These are phyloP conservation scores for Malacoraja senta DNA, from an alignment of 2,797 vertebrate species.

Conservation along the genomic window DNA sequence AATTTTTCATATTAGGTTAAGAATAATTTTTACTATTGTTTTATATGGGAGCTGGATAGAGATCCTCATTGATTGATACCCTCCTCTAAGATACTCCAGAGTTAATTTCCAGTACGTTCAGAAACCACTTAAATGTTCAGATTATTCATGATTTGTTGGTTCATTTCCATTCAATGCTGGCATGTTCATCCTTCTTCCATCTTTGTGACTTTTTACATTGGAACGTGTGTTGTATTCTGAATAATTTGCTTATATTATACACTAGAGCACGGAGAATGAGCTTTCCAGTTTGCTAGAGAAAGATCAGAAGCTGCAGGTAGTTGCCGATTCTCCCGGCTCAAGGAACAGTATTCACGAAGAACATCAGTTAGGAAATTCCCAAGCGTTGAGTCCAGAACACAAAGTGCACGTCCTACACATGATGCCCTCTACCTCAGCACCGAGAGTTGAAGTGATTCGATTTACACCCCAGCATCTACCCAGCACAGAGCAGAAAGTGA, in stretches of 20 bases:
- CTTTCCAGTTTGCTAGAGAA: conserved; percentile 49
- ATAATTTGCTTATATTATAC: conserved; percentile 36
- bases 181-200: conserved; percentile 23
- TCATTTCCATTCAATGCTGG: not conserved
- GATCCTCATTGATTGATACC: no score
- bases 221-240: not conserved
- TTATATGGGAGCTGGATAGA: not conserved
- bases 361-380: conserved; percentile 45
- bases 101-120: not conserved
- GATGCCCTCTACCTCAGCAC: conserved; percentile 45
- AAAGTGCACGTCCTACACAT: conserved; percentile 46
- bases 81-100: no score
- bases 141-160: not conserved
- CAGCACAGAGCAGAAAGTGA: conserved; percentile 52
- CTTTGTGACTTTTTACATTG: not conserved
- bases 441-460: conserved; percentile 53
- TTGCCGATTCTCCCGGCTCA: conserved; percentile 43
- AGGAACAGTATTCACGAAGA: conserved; percentile 42
- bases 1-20: not conserved
- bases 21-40: not conserved
- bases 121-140: not conserved
- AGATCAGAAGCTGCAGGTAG: conserved; percentile 47
- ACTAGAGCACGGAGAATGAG: conserved; percentile 57
- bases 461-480: conserved; percentile 52
- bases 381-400: conserved; percentile 44